A percentile compares a stretch with the other conserved stretches of the same genome.
phyloP scores from a whole-genome alignment of 2,888 invertebrate species.

The Nasonia oneida region DNA sequence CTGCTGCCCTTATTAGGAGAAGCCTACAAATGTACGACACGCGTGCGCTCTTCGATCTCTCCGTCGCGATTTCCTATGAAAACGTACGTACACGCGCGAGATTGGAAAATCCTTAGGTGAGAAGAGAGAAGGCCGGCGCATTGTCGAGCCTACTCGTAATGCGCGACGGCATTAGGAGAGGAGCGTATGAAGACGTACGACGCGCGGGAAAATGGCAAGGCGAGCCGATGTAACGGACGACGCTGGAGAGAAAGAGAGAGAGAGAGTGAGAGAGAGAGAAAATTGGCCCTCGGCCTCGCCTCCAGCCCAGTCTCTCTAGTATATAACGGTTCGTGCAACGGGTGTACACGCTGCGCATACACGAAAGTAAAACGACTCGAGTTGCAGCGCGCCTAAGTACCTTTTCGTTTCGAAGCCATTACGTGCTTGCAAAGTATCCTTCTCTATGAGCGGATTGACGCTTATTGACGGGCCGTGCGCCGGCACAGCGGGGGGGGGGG shows the following conservation, averaged over 20 bases:
- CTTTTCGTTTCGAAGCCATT: conserved; percentile 59
- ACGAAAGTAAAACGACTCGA: conserved; percentile 61
- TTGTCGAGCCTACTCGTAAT: background rate
- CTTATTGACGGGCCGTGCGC: conserved; percentile 54
- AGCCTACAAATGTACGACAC: conserved; percentile 65
- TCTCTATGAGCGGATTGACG: conserved; percentile 53
- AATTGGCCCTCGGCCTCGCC: conserved; percentile 47
- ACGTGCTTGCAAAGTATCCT: conserved; percentile 33
- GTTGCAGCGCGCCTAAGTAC: conserved; percentile 39
- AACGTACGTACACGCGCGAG: conserved; percentile 34
- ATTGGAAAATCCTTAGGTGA: background rate
- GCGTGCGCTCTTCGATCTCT: conserved; percentile 49
- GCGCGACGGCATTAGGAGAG: conserved; percentile 31
- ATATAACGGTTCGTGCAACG: conserved; percentile 60
- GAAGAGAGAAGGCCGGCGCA: background rate
- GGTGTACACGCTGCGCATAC: background rate
- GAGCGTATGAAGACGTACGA: conserved; percentile 62
- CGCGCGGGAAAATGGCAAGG: conserved; percentile 60
- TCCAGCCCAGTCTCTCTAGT: background rate
- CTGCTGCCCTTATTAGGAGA: conserved; percentile 72
- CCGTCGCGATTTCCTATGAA: conserved; percentile 52
- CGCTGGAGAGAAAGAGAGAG: background rate
- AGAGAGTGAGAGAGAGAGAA: background rate
- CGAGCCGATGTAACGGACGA: conserved; percentile 54
- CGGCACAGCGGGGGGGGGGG: conserved; percentile 37